Conservation (phyloP, 1,140 invertebrate species). For the Pogonomyrmex barbatus region DNA sequence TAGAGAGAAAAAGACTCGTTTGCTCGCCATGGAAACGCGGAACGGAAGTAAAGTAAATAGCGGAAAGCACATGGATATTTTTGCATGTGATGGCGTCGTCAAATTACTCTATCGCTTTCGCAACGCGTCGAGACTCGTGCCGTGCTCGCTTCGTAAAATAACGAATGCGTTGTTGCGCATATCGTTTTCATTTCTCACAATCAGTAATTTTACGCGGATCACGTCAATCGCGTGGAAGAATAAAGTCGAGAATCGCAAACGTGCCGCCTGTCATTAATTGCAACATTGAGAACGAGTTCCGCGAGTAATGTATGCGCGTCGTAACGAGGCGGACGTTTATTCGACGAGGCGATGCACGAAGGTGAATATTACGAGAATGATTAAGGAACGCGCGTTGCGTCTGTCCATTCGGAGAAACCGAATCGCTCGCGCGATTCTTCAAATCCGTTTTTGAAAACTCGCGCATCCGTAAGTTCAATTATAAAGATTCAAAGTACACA, state of each 20-base stretch:
- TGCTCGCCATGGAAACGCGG: neutral
- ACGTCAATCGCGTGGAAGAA: conserved; percentile 36
- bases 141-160: conserved; percentile 27
- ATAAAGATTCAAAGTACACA: neutral
- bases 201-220: conserved; percentile 39
- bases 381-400: conserved; percentile 12
- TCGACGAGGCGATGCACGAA: conserved; percentile 43
- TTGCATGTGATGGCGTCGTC: conserved; percentile 45
- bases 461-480: neutral
- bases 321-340: conserved; percentile 29
- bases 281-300: conserved; percentile 56
- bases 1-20: conserved; percentile 5
- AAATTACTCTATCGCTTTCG: conserved; percentile 64
- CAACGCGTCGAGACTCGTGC: conserved; percentile 25
- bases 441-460: neutral
- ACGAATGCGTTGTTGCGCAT: conserved; percentile 3
- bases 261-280: conserved; percentile 50
- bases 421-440: neutral
- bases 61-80: conserved; percentile 39
- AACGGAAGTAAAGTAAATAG: neutral
- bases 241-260: conserved; percentile 29
- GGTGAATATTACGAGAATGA: conserved; percentile 43
- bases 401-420: neutral
- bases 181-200: conserved; percentile 55
- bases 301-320: conserved; percentile 38